Evolutionary conservation across 1,140 invertebrate species (phyloP).

Genomic region (Drosophila aff.): DNA sequence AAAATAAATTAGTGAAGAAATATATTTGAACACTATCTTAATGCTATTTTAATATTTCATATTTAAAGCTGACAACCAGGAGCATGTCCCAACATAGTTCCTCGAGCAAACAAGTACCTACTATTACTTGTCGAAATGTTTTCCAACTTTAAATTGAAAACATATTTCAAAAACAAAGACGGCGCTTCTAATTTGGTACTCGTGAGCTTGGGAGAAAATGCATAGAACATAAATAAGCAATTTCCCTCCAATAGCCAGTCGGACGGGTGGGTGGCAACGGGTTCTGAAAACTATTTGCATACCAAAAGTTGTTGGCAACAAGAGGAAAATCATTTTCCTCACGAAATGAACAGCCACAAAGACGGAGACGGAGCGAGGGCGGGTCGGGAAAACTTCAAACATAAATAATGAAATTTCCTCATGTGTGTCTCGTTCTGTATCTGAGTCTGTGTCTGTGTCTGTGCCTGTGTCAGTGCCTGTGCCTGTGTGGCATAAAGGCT

Average conservation of each 20-base stretch:
- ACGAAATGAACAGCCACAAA: slow-evolving; percentile 69
- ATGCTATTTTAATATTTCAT: not conserved
- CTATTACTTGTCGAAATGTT: slow-evolving; percentile 35
- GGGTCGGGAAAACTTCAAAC: slow-evolving; percentile 58
- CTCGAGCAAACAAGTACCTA: not conserved
- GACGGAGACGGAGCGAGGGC: not conserved
- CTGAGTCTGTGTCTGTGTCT: not conserved
- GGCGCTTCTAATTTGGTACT: slow-evolving; percentile 64
- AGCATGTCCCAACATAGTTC: not conserved
- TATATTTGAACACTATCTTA: not conserved
- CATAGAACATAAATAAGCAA: slow-evolving; percentile 76
- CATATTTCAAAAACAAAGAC: slow-evolving; percentile 69
- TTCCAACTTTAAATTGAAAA: slow-evolving; percentile 76
- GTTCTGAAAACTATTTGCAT: slow-evolving; percentile 70
- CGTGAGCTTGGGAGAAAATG: slow-evolving; percentile 47
- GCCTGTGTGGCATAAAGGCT: slow-evolving; percentile 48
- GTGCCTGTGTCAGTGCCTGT: not conserved
- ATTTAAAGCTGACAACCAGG: not conserved
- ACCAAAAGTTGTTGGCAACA: slow-evolving; percentile 59
- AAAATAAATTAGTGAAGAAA: not conserved
- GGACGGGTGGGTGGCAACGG: not conserved
- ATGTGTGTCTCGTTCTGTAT: slow-evolving; percentile 29
- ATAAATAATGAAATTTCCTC: slow-evolving; percentile 71
- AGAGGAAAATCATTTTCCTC: slow-evolving; percentile 72
- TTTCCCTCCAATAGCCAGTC: slow-evolving; percentile 50